These are phyloP conservation scores for Frankliniella intonsa DNA, from an alignment of 2,888 invertebrate species.

Conservation along the genomic window DNA sequence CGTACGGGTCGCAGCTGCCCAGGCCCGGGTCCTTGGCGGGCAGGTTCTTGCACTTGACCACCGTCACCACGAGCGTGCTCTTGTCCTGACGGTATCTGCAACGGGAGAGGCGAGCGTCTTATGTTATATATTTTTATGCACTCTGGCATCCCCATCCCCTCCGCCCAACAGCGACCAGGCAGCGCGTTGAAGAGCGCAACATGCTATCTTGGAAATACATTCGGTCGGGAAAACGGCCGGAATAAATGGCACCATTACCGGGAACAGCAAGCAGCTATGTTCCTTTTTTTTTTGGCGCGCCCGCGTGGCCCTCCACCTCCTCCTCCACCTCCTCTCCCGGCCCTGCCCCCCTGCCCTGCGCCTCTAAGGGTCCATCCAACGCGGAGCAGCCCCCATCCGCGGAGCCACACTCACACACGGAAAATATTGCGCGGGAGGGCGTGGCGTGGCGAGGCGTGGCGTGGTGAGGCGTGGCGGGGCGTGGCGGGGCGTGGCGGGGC, in stretches of 20 bases:
- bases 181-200: constrained; percentile 7
- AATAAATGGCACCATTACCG: constrained; percentile 23
- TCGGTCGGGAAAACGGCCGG: constrained; percentile 18
- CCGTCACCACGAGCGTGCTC: constrained; percentile 85
- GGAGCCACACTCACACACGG: no score
- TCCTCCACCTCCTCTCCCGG: no score
- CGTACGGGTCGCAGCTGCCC: constrained; percentile 91
- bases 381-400: no score
- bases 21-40: constrained; percentile 77
- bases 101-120: neutral
- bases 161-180: neutral
- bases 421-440: no score
- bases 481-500: no score
- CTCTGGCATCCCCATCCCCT: neutral
- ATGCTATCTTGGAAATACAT: constrained; percentile 20
- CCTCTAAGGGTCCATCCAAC: no score
- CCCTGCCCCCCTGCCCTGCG: no score
- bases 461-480: no score
- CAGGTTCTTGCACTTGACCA: constrained; percentile 82
- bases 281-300: neutral
- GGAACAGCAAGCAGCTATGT: neutral
- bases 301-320: no score
- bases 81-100: constrained; percentile 83
- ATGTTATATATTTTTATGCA: no score
- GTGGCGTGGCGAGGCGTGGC: no score